Base-by-base conservation (phyloP, 2,797 vertebrate genomes). In the Otolemur crassicaudatus region DNA sequence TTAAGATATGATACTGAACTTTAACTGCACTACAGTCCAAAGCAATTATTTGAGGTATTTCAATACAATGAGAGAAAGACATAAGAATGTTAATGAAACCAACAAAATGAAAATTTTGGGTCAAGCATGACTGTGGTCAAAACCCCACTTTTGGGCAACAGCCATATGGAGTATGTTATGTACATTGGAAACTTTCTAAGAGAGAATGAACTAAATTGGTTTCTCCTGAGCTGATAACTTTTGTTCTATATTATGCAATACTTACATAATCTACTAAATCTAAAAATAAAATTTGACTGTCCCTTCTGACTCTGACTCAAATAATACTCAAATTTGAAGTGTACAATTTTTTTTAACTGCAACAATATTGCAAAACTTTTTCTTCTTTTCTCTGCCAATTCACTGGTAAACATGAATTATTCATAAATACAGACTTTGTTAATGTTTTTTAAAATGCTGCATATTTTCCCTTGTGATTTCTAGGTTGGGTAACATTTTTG, bases 241-340 rank as follows among this genome's bases (percentile, higher is more conserved):
- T 86, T 95, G 90, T 96, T 95, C 88, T 56, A 8, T 73, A 34
- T 83, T 77, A 73, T 5, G 73, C 61, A 91, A 43, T 56, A 95
- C 93, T 96, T 95, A 90, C 92, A 81, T 92, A 94, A 77, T 93
- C 91, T 91, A 86, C 90, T 97, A 69, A 96, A 27, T n/a, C 29
- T 25, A 27, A 60, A 60, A 73, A 70, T 87, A 82, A 63, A 95
- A 79, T 83, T 86, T 73, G 97, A 97, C 93, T 94, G 91, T 80
- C 93, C 92, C 90, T 92, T 93, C 87, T 88, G 86, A 86, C 94
- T 96, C 92, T 90, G 73, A 86, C 92, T 94, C 91, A 84, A n/a
- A 17, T 73, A 96, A 60, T 31, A 22, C 22, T 94, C 96, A 94
- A 61, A 93, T 91, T 73, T 80, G 91, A 97, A 97, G 61, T n/a